phyloP scores from a whole-genome alignment of 2,888 invertebrate species.

The Nymphalis polychloros region DNA sequence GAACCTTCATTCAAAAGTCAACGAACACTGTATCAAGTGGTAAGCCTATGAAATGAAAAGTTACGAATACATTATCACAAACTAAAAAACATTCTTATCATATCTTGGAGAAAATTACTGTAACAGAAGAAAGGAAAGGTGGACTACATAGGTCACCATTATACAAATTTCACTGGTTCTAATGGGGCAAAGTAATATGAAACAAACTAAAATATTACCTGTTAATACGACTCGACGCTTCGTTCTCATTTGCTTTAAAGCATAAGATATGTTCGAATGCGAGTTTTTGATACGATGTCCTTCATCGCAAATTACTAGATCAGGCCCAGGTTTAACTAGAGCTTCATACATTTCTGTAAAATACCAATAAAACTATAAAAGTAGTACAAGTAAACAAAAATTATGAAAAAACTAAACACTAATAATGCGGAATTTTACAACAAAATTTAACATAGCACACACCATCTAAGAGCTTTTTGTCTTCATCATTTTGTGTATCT shows the following conservation, averaged over 20 bases:
- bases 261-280: constrained; percentile 97
- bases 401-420: too few relatives aligned
- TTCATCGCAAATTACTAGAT: constrained; percentile 97
- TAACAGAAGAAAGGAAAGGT: too few relatives aligned
- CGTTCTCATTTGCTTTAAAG: constrained; percentile 96
- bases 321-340: constrained; percentile 94
- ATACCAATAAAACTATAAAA: background rate
- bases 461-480: constrained; percentile 89
- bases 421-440: too few relatives aligned
- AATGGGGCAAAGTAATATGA: background rate
- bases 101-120: too few relatives aligned
- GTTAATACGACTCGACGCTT: constrained; percentile 97
- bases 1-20: too few relatives aligned
- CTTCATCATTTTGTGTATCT: constrained; percentile 76
- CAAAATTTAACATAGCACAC: too few relatives aligned
- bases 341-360: constrained; percentile 89
- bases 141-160: too few relatives aligned
- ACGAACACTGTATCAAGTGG: too few relatives aligned
- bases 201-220: constrained; percentile 61
- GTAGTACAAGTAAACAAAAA: too few relatives aligned
- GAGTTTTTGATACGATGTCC: constrained; percentile 99
- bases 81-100: background rate
- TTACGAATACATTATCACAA: too few relatives aligned
- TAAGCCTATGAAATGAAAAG: too few relatives aligned
- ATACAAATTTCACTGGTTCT: too few relatives aligned